phyloP scores from a whole-genome alignment of 2,797 vertebrate genomes.

The Sardinella longiceps region DNA sequence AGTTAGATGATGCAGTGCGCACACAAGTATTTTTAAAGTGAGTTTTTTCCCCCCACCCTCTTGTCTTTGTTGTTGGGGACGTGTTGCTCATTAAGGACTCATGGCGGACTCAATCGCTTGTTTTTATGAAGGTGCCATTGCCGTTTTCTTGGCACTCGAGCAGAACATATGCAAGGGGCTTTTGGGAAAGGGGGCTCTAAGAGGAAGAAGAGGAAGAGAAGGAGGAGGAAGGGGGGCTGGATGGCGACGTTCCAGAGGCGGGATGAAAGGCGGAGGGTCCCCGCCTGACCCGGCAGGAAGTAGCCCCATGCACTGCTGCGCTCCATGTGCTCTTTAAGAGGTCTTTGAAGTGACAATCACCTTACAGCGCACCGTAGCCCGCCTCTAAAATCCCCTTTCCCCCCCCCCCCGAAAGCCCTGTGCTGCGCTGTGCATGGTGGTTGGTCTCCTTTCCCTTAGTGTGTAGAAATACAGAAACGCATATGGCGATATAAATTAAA shows the following conservation, averaged over 20 bases:
- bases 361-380: neutral
- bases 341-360: conserved; percentile 25
- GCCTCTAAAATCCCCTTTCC: neutral
- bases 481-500: neutral
- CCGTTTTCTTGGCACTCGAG: neutral
- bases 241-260: neutral
- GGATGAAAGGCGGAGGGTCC: conserved; percentile 6
- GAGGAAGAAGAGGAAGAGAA: neutral
- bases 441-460: neutral
- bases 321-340: conserved; percentile 18
- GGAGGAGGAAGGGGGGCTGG: neutral
- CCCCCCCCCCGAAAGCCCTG: neutral
- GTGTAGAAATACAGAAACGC: neutral
- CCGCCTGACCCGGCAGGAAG: conserved; percentile 9
- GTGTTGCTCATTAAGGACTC: conserved; percentile 4
- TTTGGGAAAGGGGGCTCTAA: neutral
- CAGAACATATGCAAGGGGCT: conserved; percentile 2
- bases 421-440: neutral
- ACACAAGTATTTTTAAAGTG: neutral
- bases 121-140: neutral
- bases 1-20: conserved; percentile 7
- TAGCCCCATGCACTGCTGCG: neutral
- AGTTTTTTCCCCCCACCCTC: neutral
- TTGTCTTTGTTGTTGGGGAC: neutral
- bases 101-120: neutral